These are phyloP conservation scores for Lasioglossum pauxillum DNA, from an alignment of 2,888 invertebrate species.

Conservation along the genomic window DNA sequence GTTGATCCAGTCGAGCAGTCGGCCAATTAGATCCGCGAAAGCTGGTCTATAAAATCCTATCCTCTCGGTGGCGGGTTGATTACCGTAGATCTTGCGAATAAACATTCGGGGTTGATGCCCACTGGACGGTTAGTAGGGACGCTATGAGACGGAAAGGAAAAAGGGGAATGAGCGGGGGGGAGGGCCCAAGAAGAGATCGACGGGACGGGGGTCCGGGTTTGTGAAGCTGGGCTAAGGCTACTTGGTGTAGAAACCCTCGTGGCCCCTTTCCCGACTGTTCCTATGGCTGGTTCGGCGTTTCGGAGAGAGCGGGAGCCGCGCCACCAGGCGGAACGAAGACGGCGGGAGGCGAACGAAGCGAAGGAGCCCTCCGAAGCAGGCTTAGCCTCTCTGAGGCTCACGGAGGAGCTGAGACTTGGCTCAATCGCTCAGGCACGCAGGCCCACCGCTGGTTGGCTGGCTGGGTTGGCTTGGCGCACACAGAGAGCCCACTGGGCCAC, in stretches of 20 bases:
- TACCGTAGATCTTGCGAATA: constrained; percentile 61
- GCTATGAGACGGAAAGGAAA: constrained; percentile 48
- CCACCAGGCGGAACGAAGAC: constrained; percentile 57
- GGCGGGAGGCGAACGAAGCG: constrained; percentile 54
- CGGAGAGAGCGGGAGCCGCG: constrained; percentile 54
- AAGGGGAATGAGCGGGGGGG: not conserved
- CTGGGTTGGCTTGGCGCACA: constrained; percentile 87
- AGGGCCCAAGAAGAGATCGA: not conserved
- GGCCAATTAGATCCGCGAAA: constrained; percentile 34
- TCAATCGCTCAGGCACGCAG: constrained; percentile 78
- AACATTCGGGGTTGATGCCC: constrained; percentile 66
- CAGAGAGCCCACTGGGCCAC: constrained; percentile 83
- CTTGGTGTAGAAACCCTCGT: constrained; percentile 70
- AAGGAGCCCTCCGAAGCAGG: constrained; percentile 64
- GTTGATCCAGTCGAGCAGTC: not conserved
- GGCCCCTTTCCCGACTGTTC: constrained; percentile 69
- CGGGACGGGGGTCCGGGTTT: constrained; percentile 22
- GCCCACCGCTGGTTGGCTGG: constrained; percentile 87
- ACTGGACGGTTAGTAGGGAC: constrained; percentile 58
- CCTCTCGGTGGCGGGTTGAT: constrained; percentile 79
- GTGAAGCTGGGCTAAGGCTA: constrained; percentile 61
- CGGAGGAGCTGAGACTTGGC: constrained; percentile 72
- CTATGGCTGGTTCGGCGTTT: constrained; percentile 63
- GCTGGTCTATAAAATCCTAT: constrained; percentile 24
- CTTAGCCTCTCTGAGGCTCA: constrained; percentile 68